Percentiles rank a stretch among this genome's conserved stretches.
Conservation (phyloP, 2,888 invertebrate species). For the Diabrotica balteata region DNA sequence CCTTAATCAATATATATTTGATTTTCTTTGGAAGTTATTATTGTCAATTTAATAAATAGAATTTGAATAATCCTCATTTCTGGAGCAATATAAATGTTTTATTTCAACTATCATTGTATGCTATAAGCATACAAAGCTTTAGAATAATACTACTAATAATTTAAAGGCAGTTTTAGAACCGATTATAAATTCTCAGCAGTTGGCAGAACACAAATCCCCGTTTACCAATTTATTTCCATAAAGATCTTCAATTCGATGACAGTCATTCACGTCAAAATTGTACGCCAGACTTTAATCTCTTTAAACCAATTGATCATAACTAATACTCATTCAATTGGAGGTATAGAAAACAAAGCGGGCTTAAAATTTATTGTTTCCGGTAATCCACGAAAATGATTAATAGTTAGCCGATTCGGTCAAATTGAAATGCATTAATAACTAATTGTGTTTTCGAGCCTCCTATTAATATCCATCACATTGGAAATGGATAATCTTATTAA, state of each 20-base stretch:
- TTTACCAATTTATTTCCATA: slow-evolving; percentile 20
- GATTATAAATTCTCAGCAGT: slow-evolving; percentile 13
- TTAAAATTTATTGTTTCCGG: slow-evolving; percentile 29
- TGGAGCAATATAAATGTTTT: no score
- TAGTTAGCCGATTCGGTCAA: slow-evolving; percentile 16
- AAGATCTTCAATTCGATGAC: slow-evolving; percentile 19
- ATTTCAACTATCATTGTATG: no score
- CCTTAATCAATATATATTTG: no score
- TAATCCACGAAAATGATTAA: slow-evolving; percentile 30
- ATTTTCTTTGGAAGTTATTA: no score
- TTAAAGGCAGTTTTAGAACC: slow-evolving; percentile 1
- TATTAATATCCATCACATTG: slow-evolving; percentile 1
- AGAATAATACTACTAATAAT: neutral
- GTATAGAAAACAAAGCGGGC: slow-evolving; percentile 28
- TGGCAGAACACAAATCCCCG: slow-evolving; percentile 12
- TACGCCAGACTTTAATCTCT: slow-evolving; percentile 20
- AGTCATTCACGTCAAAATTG: slow-evolving; percentile 26
- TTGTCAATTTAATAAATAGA: no score
- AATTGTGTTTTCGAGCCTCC: slow-evolving; percentile 15
- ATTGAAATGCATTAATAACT: slow-evolving; percentile 29
- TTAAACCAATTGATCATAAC: slow-evolving; percentile 28
- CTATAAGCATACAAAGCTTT: no score
- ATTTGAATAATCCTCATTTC: no score
- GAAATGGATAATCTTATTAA: slow-evolving; percentile 10
- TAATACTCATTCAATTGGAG: slow-evolving; percentile 24